These are phyloP conservation scores for Caerostris darwini DNA, from an alignment of 1,140 invertebrate genomes.

Conservation along the genomic window DNA sequence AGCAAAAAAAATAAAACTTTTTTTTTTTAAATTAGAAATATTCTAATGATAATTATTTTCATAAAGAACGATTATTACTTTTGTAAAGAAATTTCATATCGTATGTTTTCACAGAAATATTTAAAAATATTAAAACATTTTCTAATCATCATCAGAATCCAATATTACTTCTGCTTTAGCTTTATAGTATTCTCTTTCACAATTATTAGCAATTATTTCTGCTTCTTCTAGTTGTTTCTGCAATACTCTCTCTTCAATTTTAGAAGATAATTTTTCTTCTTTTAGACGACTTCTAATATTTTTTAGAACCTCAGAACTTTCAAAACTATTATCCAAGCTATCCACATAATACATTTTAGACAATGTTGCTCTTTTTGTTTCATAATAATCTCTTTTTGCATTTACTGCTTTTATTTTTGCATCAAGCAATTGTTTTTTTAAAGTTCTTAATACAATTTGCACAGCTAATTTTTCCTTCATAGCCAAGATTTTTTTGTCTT, in stretches of 20 bases:
- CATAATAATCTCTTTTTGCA: conserved; percentile 6
- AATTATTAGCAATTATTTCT: background rate
- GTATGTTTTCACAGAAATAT: background rate
- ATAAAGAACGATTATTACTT: too few species aligned
- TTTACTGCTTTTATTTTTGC: background rate
- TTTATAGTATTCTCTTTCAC: background rate
- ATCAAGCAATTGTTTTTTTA: conserved; percentile 23
- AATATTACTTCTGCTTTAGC: background rate
- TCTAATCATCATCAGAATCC: background rate
- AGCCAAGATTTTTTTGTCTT: background rate
- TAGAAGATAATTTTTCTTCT: background rate
- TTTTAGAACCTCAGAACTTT: background rate
- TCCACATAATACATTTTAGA: background rate
- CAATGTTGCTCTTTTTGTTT: background rate
- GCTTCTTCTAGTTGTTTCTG: background rate
- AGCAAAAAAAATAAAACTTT: background rate
- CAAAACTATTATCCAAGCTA: background rate
- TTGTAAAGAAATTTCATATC: background rate
- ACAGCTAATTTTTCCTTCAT: background rate
- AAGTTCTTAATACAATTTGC: background rate
- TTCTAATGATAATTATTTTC: too few species aligned
- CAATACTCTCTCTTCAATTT: background rate
- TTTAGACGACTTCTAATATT: background rate
- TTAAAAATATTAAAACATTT: background rate
- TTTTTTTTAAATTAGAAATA: background rate